These are phyloP conservation scores for Scaptodrosophila lebanonensis DNA, from an alignment of 1,140 invertebrate species.

Conservation along the genomic window DNA sequence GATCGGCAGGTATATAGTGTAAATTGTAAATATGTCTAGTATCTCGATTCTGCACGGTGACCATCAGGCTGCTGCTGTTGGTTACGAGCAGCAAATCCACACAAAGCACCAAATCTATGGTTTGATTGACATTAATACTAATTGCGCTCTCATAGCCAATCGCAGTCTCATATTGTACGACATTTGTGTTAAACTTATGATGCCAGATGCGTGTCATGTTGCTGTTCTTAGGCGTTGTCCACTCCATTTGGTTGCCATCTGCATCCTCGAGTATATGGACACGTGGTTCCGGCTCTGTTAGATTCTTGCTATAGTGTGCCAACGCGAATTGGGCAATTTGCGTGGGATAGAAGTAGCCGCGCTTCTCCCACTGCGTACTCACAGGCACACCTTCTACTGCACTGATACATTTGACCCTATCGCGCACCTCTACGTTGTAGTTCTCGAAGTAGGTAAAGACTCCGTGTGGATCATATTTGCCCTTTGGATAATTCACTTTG, in stretches of 20 bases:
- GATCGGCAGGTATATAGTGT: conserved; percentile 88
- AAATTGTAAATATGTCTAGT: conserved; percentile 86
- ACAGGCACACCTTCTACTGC: conserved; percentile 94
- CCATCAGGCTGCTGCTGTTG: conserved; percentile 89
- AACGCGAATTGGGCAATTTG: conserved; percentile 99
- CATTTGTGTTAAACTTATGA: conserved; percentile 78
- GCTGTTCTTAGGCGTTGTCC: conserved; percentile 83
- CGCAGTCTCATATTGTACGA: conserved; percentile 85
- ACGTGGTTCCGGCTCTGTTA: conserved; percentile 87
- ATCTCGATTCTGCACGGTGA: conserved; percentile 87
- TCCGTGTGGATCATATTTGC: conserved; percentile 91
- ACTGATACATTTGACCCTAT: conserved; percentile 96
- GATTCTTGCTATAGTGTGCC: conserved; percentile 97
- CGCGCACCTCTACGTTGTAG: conserved; percentile 95
- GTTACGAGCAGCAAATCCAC: conserved; percentile 84
- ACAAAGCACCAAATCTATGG: conserved; percentile 86
- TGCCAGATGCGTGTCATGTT: conserved; percentile 82
- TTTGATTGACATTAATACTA: conserved; percentile 83
- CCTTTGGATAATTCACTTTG: conserved; percentile 92
- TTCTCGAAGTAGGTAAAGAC: conserved; percentile 98
- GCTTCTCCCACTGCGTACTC: conserved; percentile 95
- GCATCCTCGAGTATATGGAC: conserved; percentile 85
- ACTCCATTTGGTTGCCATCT: conserved; percentile 82
- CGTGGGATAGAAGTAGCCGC: conserved; percentile 97
- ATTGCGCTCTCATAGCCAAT: conserved; percentile 85